Base-by-base conservation (phyloP, 2,113 vertebrate species). In the Chelonoidis abingdonii region DNA sequence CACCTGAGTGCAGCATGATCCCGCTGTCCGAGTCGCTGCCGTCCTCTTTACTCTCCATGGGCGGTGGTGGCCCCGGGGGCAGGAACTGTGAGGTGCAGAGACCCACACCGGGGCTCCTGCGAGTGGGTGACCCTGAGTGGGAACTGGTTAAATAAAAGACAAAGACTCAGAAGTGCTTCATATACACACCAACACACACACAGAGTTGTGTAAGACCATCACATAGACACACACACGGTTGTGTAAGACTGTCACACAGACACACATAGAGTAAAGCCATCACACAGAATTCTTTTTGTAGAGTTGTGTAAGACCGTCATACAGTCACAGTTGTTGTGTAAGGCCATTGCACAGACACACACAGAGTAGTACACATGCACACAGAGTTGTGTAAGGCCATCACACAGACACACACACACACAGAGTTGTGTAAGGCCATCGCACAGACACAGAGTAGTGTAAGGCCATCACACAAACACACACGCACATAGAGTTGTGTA, bases 21-120 rank as follows among this genome's bases (percentile, higher is more conserved):
- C 99, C 99, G 3, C 99, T 99, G 98, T 99, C 99, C 0, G 98
- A 98, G 97, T 99, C 99, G 78, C 99, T 99, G 98, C 98, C 98
- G 95, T 99, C 99, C 94, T 99, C 99, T 98, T 99, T 99, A 87
- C 96, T 98, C 94, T 99, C 99, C 94, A 99, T 98, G 95, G 92
- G 47, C 82, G 80, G 84, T 90, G 27, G 24, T 54, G n/a, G 52
- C 50, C 31, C 92, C 19, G 91, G 88, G 89, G 83, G 86, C 80
- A 76, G 38, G 78, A 82, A 44, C 78, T 47, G 85, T 59, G 41
- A 5, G 0, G 27, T 31, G 59, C 79, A 86, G 93, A 89, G 76
- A 53, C 76, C 93, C 76, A 62, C 56, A 59, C 94, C 89, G 85
- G 85, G 86, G 31, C 44, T 56, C 16, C 52, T 5, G 49, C 80